phyloP scores from a whole-genome alignment of 2,797 vertebrate genomes.

The Rhyacichthys aspro region DNA sequence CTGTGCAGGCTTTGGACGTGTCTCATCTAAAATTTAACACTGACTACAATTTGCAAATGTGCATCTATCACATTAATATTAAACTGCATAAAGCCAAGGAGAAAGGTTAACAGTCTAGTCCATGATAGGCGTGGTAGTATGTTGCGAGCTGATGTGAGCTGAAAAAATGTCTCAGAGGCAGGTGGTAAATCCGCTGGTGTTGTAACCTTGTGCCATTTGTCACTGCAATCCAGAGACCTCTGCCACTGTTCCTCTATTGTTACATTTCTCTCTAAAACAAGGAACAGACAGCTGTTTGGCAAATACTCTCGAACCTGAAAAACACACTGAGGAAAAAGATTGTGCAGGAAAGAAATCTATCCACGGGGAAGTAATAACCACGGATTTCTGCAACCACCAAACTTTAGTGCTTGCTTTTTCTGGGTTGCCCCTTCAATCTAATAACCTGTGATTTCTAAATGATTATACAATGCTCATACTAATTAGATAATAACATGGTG shows the following conservation, averaged over 20 bases:
- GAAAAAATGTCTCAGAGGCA: conserved; percentile 28
- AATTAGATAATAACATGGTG: conserved; percentile 3
- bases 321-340: not conserved
- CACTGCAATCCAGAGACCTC: conserved; percentile 33
- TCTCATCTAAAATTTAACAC: no score
- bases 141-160: conserved; percentile 12
- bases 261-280: conserved; percentile 39
- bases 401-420: not conserved
- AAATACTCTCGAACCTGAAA: conserved; percentile 19
- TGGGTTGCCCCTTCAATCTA: not conserved
- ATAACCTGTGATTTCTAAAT: conserved; percentile 2
- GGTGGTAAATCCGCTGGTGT: conserved; percentile 49
- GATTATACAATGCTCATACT: not conserved
- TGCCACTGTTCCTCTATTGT: conserved; percentile 13
- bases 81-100: no score
- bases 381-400: not conserved
- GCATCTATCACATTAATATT: no score
- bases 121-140: not conserved
- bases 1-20: no score
- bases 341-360: not conserved
- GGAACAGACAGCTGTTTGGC: conserved; percentile 29
- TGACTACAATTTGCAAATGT: no score
- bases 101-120: no score
- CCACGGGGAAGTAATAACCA: not conserved
- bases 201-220: conserved; percentile 50